phyloP scores from a whole-genome alignment of 2,888 invertebrate genomes.

The Melanophora roralis region DNA sequence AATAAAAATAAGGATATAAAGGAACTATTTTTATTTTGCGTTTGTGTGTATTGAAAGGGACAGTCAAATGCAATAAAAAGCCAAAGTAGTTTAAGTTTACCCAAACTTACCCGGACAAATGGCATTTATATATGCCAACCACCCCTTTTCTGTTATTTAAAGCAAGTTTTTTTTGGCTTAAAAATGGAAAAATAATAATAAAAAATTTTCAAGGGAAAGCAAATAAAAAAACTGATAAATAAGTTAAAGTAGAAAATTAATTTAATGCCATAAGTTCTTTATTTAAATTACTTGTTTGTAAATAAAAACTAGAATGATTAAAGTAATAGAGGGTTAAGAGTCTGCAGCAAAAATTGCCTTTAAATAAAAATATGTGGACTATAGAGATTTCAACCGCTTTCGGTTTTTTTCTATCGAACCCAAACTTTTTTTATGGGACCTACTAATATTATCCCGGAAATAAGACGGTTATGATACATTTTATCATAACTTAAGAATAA shows the following conservation, averaged over 20 bases:
- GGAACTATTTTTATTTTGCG: slow-evolving; percentile 12
- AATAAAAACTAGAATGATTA: not conserved
- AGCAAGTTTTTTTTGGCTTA: not conserved
- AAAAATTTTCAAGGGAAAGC: not conserved
- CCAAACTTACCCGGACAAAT: not conserved
- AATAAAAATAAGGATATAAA: slow-evolving; percentile 53
- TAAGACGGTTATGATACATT: too few relatives aligned
- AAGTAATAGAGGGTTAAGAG: too few relatives aligned
- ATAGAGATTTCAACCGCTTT: too few relatives aligned
- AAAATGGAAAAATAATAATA: slow-evolving; percentile 5
- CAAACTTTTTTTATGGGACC: too few relatives aligned
- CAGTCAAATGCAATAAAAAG: slow-evolving; percentile 38
- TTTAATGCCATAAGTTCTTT: not conserved
- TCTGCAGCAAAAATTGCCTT: too few relatives aligned
- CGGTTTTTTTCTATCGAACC: too few relatives aligned
- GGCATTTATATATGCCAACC: slow-evolving; percentile 23
- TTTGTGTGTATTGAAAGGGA: slow-evolving; percentile 8
- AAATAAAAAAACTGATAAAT: slow-evolving; percentile 20
- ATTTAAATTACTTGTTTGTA: not conserved
- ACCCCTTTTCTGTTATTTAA: slow-evolving; percentile 10
- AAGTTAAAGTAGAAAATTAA: too few relatives aligned
- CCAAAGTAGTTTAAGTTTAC: not conserved
- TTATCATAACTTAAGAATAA: too few relatives aligned
- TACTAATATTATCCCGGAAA: too few relatives aligned
- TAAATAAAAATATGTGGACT: too few relatives aligned